Conservation (phyloP, 2,888 invertebrate species). For the Hydrotaea diabolus region DNA sequence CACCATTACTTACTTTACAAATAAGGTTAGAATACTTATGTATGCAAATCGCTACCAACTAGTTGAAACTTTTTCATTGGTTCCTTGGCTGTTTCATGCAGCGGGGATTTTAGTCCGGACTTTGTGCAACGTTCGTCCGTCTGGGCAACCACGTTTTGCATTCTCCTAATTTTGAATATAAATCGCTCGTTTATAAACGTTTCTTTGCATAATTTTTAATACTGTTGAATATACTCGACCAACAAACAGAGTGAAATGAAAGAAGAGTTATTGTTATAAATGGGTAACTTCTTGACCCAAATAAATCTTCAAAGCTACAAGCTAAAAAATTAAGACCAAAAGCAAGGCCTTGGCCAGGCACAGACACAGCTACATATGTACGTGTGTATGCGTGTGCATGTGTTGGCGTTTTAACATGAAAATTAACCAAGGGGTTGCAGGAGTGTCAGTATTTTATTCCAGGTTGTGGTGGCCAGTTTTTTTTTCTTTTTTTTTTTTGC, state of each 20-base stretch:
- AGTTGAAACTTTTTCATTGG: too few relatives aligned
- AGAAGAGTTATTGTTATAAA: constrained; percentile 48
- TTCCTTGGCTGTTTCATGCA: too few relatives aligned
- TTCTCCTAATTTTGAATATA: constrained; percentile 29
- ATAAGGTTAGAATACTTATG: too few relatives aligned
- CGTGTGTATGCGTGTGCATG: neutral
- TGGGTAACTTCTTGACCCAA: constrained; percentile 63
- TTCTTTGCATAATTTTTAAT: constrained; percentile 24
- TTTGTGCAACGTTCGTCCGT: too few relatives aligned
- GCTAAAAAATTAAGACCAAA: constrained; percentile 29
- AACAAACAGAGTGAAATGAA: constrained; percentile 9
- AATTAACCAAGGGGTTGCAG: constrained; percentile 9
- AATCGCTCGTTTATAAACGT: constrained; percentile 19
- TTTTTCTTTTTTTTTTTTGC: neutral
- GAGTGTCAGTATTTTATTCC: neutral
- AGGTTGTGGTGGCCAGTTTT: neutral
- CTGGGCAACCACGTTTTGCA: too few relatives aligned
- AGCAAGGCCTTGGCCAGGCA: constrained; percentile 6
- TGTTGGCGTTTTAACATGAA: neutral
- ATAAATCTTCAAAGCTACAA: constrained; percentile 53
- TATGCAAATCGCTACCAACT: too few relatives aligned
- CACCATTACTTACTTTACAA: too few relatives aligned
- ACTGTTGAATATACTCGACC: neutral
- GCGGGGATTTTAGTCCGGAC: too few relatives aligned
- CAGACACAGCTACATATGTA: neutral